phyloP scores from a whole-genome alignment of 2,113 vertebrate species.

The Eira barbara region DNA sequence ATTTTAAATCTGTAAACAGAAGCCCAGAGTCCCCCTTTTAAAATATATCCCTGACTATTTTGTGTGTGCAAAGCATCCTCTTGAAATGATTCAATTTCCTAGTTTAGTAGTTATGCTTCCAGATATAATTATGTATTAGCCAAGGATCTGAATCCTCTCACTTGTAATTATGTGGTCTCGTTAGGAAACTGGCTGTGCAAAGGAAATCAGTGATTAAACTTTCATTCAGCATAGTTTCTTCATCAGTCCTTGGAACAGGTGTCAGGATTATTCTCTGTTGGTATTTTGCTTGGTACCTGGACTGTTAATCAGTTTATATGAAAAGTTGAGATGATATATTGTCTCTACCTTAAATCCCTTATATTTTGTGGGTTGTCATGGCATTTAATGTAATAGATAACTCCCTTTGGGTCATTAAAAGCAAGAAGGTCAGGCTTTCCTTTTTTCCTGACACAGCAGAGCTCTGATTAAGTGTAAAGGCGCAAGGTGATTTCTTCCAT shows the following conservation, averaged over 20 bases:
- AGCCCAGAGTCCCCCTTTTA: not conserved
- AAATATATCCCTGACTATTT: slow-evolving; percentile 37
- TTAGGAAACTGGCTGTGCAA: slow-evolving; percentile 72
- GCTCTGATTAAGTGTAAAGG: slow-evolving; percentile 40
- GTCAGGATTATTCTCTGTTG: slow-evolving; percentile 76
- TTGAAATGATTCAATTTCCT: slow-evolving; percentile 62
- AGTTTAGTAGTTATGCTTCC: slow-evolving; percentile 59
- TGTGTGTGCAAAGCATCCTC: slow-evolving; percentile 36
- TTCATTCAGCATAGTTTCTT: slow-evolving; percentile 74
- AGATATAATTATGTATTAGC: slow-evolving; percentile 69
- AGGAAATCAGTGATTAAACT: slow-evolving; percentile 82
- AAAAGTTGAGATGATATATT: slow-evolving; percentile 67
- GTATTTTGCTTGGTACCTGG: slow-evolving; percentile 64
- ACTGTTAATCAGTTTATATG: slow-evolving; percentile 72
- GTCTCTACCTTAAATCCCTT: slow-evolving; percentile 62
- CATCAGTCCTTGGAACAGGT: slow-evolving; percentile 75
- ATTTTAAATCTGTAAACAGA: not conserved
- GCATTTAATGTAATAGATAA: slow-evolving; percentile 54
- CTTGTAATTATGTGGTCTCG: slow-evolving; percentile 77
- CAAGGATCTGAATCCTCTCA: slow-evolving; percentile 69
- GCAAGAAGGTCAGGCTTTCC: slow-evolving; percentile 2
- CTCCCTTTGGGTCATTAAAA: slow-evolving; percentile 54
- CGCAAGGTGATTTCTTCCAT: slow-evolving; percentile 32
- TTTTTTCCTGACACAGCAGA: slow-evolving; percentile 57
- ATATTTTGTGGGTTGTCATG: slow-evolving; percentile 31